Evolutionary conservation across 1,140 invertebrate genomes (phyloP).

Genomic region (Wasmannia auropunctata): DNA sequence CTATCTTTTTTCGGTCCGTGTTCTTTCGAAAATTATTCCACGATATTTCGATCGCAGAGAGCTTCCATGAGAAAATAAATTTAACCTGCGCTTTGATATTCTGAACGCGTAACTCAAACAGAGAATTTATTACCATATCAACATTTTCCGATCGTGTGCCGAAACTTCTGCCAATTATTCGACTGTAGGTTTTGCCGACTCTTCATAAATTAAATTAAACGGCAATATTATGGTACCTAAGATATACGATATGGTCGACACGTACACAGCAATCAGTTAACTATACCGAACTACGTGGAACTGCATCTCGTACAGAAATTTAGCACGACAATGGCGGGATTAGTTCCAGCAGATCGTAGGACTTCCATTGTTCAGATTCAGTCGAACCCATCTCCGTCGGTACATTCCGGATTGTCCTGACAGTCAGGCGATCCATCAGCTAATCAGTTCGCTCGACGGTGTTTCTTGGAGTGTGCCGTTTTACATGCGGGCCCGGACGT

Average conservation of each 20-base stretch:
- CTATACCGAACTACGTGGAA: conserved; percentile 13
- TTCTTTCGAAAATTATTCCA: background rate
- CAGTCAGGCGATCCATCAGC: conserved; percentile 47
- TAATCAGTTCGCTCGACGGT: conserved; percentile 55
- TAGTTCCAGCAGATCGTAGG: conserved; percentile 44
- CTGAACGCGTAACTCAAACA: background rate
- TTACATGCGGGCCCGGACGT: conserved; percentile 49
- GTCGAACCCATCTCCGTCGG: conserved; percentile 44
- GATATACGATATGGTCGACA: background rate
- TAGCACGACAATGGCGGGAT: conserved; percentile 51
- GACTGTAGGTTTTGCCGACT: background rate
- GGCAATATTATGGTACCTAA: conserved; percentile 4
- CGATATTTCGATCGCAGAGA: background rate
- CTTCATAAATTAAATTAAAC: conserved; percentile 8
- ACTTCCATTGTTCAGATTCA: conserved; percentile 41
- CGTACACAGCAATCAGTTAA: conserved; percentile 14
- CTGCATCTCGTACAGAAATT: conserved; percentile 45
- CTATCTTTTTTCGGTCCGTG: background rate
- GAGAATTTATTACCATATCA: background rate
- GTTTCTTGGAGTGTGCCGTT: conserved; percentile 47
- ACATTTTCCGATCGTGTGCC: background rate
- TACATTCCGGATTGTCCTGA: conserved; percentile 41
- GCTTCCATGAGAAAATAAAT: too few relatives aligned
- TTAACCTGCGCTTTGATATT: background rate
- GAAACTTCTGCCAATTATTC: background rate